phyloP scores from a whole-genome alignment of 2,113 vertebrate species.

The Silurus asotus region DNA sequence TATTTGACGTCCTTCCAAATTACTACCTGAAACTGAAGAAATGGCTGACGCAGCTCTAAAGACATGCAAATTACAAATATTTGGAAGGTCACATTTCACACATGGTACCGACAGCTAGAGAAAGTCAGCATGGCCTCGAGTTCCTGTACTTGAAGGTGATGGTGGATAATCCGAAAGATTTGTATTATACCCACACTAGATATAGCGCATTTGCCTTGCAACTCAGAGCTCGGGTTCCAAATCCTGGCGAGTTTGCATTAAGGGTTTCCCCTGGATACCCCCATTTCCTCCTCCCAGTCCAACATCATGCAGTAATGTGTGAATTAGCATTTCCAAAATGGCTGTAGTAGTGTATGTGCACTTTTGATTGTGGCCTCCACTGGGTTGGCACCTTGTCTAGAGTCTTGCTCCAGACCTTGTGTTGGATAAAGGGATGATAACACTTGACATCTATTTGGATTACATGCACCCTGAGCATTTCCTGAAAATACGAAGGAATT shows the following conservation, averaged over 20 bases:
- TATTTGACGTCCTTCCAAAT: background rate
- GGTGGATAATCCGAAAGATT: background rate
- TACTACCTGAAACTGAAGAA: background rate
- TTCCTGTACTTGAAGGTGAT: background rate
- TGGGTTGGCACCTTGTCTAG: too few species aligned
- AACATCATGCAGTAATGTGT: too few species aligned
- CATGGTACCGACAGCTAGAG: background rate
- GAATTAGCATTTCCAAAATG: too few species aligned
- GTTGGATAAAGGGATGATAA: too few species aligned
- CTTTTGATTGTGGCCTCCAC: too few species aligned
- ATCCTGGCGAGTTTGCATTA: too few species aligned
- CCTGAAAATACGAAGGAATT: background rate
- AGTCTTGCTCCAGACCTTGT: too few species aligned
- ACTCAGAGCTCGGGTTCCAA: too few species aligned
- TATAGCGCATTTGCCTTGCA: background rate
- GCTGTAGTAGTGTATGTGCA: too few species aligned
- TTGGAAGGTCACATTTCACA: background rate
- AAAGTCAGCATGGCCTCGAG: background rate
- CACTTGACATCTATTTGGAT: background rate
- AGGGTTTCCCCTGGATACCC: too few species aligned
- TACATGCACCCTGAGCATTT: background rate
- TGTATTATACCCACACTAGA: background rate
- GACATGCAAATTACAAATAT: background rate
- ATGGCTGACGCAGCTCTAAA: constrained; percentile 8
- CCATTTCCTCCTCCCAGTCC: too few species aligned